Percentiles rank a stretch among this genome's conserved stretches.
Conservation (phyloP, 2,888 invertebrate species). For the Epinotia ramella region DNA sequence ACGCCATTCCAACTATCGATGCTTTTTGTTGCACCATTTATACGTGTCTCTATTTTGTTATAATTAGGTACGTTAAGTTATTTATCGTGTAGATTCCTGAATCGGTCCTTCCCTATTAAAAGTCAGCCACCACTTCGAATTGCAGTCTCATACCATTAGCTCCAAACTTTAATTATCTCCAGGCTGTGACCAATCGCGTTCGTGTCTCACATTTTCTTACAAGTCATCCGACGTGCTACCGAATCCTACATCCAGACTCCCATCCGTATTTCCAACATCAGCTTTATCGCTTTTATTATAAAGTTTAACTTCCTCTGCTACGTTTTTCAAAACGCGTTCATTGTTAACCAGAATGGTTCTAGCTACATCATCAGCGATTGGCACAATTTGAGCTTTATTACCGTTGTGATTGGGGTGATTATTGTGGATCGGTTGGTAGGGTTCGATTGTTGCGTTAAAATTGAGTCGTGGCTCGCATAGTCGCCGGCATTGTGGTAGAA, state of each 20-base stretch:
- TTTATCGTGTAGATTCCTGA: constrained; percentile 70
- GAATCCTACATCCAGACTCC: constrained; percentile 69
- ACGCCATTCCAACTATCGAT: constrained; percentile 49
- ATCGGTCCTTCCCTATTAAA: constrained; percentile 83
- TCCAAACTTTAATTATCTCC: constrained; percentile 85
- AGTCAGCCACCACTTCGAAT: constrained; percentile 82
- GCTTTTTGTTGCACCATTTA: constrained; percentile 46
- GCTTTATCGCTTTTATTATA: constrained; percentile 61
- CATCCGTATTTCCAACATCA: constrained; percentile 53
- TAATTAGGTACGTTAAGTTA: constrained; percentile 49
- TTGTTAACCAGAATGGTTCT: constrained; percentile 66
- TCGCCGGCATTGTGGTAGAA: constrained; percentile 79
- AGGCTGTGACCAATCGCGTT: constrained; percentile 84
- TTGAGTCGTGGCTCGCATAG: constrained; percentile 71
- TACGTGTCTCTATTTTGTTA: constrained; percentile 43
- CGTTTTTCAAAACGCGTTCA: constrained; percentile 58
- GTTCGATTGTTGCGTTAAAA: constrained; percentile 62
- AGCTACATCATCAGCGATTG: constrained; percentile 59
- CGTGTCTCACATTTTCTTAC: constrained; percentile 82
- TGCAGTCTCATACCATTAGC: constrained; percentile 82
- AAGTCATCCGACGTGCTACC: constrained; percentile 84
- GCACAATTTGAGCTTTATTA: constrained; percentile 75
- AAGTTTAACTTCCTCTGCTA: constrained; percentile 63
- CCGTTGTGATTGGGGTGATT: constrained; percentile 61
- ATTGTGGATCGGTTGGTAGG: constrained; percentile 58